Percentiles rank a stretch among this genome's conserved stretches.
phyloP scores from a whole-genome alignment of 2,113 vertebrate species.

The Megaceryle torquata region DNA sequence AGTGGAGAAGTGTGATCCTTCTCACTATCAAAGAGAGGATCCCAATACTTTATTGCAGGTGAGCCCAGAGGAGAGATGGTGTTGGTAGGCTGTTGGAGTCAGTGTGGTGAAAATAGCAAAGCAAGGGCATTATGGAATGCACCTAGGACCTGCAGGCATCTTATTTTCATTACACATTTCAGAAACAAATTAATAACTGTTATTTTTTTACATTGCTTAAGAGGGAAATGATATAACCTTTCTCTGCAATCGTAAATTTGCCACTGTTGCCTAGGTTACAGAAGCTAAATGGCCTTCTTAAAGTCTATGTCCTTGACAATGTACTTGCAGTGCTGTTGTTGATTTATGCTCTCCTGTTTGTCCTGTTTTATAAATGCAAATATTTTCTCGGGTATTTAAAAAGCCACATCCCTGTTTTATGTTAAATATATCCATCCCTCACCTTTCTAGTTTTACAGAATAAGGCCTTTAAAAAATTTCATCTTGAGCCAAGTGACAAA shows the following conservation, averaged over 20 bases:
- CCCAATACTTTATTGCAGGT: neutral
- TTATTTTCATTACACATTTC: neutral
- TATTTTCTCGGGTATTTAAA: slow-evolving; percentile 28
- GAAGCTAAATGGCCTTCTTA: neutral
- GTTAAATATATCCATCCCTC: neutral
- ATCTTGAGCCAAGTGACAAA: neutral
- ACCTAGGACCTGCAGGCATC: neutral
- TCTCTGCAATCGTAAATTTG: neutral
- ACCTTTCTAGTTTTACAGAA: neutral
- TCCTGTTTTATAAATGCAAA: slow-evolving; percentile 1
- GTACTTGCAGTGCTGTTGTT: neutral
- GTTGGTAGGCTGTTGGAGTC: neutral
- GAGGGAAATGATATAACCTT: neutral
- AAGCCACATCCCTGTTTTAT: neutral
- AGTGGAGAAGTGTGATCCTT: neutral
- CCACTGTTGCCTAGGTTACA: neutral
- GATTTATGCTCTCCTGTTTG: neutral
- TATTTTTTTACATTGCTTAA: neutral
- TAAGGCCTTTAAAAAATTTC: neutral
- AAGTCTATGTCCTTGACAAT: neutral
- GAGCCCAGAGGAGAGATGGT: neutral
- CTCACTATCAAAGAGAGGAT: neutral
- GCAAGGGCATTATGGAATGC: neutral
- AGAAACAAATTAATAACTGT: neutral
- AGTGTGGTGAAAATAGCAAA: neutral